Evolutionary conservation across 2,113 vertebrate genomes (phyloP).

Genomic region (Protomyctophum bolini): DNA sequence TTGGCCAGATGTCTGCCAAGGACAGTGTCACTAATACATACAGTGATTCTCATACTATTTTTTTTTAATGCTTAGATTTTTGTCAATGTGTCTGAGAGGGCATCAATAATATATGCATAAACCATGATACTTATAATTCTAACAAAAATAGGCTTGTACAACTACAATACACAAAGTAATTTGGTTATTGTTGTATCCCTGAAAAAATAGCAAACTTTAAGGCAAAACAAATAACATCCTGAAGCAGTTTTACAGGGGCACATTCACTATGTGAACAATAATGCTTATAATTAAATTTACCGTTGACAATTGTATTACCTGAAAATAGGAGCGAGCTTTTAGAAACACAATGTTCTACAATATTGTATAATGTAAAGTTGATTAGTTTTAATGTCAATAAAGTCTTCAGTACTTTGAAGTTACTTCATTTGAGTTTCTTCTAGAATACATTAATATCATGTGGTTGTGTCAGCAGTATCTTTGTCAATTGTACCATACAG

Average conservation of each 20-base stretch:
- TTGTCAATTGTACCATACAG: conserved; percentile 37
- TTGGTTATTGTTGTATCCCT: conserved; percentile 65
- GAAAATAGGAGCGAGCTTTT: conserved; percentile 57
- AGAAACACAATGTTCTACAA: conserved; percentile 45
- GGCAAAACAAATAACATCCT: conserved; percentile 78
- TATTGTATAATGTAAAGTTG: conserved; percentile 25
- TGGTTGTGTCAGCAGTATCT: conserved; percentile 19
- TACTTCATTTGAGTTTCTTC: conserved; percentile 28
- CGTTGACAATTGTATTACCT: conserved; percentile 56
- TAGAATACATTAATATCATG: conserved; percentile 21
- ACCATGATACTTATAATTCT: conserved; percentile 19
- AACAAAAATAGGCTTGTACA: conserved; percentile 4
- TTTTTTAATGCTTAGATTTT: too few relatives aligned
- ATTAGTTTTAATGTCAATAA: conserved; percentile 13
- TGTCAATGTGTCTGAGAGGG: conserved; percentile 33
- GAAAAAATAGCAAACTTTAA: conserved; percentile 73
- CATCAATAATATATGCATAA: conserved; percentile 40
- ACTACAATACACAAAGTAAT: conserved; percentile 40
- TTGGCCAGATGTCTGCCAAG: too few relatives aligned
- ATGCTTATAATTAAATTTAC: conserved; percentile 57
- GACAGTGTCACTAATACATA: too few relatives aligned
- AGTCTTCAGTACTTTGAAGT: conserved; percentile 15
- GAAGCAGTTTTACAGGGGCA: conserved; percentile 68
- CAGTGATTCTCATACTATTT: too few relatives aligned
- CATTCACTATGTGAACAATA: conserved; percentile 71